These are phyloP conservation scores for Diadromus collaris DNA, from an alignment of 2,888 invertebrate genomes.

Conservation along the genomic window DNA sequence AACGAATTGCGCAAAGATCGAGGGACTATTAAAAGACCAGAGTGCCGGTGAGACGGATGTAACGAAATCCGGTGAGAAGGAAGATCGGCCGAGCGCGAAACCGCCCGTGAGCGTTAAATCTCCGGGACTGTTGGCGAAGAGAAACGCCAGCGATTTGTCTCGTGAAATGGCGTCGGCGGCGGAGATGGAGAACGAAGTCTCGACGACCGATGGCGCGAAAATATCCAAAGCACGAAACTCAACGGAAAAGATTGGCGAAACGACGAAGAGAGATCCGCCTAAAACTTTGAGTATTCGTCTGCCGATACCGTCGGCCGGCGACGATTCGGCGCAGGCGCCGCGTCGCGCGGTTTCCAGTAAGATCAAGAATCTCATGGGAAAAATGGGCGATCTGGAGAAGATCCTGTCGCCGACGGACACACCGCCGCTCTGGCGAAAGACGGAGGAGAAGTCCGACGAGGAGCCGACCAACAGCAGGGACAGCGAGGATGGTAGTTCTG, in stretches of 20 bases:
- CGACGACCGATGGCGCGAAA: constrained; percentile 54
- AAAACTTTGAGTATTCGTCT: constrained; percentile 71
- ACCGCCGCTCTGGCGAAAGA: constrained; percentile 70
- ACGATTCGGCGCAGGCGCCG: constrained; percentile 64
- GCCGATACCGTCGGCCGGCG: constrained; percentile 49
- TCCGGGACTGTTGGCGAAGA: constrained; percentile 7
- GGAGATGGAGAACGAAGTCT: constrained; percentile 32
- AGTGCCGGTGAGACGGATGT: constrained; percentile 21
- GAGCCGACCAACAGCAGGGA: constrained; percentile 65
- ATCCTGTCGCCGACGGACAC: constrained; percentile 77
- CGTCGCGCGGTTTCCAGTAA: constrained; percentile 74
- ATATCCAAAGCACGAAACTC: constrained; percentile 47
- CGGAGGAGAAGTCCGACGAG: constrained; percentile 69
- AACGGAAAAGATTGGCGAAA: constrained; percentile 32
- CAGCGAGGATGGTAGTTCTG: constrained; percentile 73
- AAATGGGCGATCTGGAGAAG: constrained; percentile 75
- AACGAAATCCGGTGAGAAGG: constrained; percentile 22
- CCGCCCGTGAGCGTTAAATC: constrained; percentile 11
- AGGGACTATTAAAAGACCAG: constrained; percentile 37
- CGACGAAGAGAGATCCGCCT: constrained; percentile 72
- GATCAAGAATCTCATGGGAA: constrained; percentile 76
- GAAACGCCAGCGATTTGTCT: neutral
- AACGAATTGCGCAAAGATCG: constrained; percentile 36
- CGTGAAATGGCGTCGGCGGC: neutral
- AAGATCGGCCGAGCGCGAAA: constrained; percentile 5